A percentile compares a stretch with the other conserved stretches of the same genome.
Conservation (phyloP, 2,797 vertebrate genomes). For the Bothrops alternatus region DNA sequence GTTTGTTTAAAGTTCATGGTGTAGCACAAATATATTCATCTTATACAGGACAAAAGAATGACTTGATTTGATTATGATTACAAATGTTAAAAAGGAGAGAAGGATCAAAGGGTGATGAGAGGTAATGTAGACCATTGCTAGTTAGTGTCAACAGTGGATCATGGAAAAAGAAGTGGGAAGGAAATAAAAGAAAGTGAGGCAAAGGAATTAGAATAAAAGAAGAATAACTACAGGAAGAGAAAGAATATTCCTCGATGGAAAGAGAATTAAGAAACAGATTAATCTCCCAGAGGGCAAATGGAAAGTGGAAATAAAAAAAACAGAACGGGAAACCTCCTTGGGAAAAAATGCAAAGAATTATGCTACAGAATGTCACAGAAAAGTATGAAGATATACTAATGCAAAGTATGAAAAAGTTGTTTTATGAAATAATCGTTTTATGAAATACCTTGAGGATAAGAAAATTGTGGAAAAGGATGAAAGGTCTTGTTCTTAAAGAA, state of each 20-base stretch:
- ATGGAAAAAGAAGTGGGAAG: background rate
- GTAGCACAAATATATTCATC: background rate
- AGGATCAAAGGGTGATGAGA: background rate
- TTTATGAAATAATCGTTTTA: background rate
- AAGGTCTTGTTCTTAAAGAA: background rate
- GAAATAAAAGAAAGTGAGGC: background rate
- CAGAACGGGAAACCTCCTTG: background rate
- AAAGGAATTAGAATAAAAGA: background rate
- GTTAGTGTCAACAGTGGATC: background rate
- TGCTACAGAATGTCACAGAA: background rate
- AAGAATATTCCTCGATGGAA: background rate
- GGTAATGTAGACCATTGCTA: background rate
- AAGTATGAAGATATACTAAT: background rate
- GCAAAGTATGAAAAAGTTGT: background rate
- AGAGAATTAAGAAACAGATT: background rate
- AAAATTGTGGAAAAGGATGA: background rate
- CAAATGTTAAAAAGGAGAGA: background rate
- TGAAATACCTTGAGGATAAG: background rate
- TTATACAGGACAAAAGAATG: background rate
- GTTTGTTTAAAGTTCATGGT: background rate
- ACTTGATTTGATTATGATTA: background rate
- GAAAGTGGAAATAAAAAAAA: background rate
- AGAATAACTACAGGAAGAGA: background rate
- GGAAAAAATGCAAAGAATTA: background rate
- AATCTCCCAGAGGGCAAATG: background rate